These are phyloP conservation scores for Pogonocherus hispidulus DNA, from an alignment of 2,888 invertebrate genomes.

Conservation along the genomic window DNA sequence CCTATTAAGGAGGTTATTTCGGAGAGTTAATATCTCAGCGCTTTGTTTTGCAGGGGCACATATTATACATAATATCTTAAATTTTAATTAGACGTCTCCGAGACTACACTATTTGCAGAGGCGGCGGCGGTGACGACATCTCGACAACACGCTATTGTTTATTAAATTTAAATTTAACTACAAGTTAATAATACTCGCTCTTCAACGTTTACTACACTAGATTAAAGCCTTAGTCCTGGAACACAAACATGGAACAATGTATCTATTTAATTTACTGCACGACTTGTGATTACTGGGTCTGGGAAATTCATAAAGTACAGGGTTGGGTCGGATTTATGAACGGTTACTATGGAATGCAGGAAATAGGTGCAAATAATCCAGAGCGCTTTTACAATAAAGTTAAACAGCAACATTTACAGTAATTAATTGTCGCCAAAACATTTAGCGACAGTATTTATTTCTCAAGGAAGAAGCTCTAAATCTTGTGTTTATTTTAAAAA, in stretches of 20 bases:
- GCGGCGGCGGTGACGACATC: background rate
- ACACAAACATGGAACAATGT: constrained; percentile 5
- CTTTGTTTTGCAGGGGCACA: background rate
- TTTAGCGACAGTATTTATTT: too few species aligned
- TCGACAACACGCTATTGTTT: background rate
- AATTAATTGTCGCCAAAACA: too few species aligned
- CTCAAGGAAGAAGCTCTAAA: too few species aligned
- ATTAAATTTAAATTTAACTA: constrained; percentile 6
- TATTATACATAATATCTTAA: background rate
- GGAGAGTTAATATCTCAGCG: background rate
- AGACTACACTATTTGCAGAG: constrained; percentile 1
- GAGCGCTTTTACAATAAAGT: too few species aligned
- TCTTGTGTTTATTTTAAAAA: too few species aligned
- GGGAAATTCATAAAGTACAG: background rate
- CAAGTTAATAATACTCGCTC: constrained; percentile 1
- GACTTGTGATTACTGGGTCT: constrained; percentile 9
- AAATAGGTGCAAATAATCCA: too few species aligned
- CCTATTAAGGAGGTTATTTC: too few species aligned
- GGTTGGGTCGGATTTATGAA: background rate
- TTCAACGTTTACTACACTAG: constrained; percentile 7
- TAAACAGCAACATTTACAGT: too few species aligned
- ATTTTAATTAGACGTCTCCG: background rate
- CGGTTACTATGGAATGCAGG: too few species aligned
- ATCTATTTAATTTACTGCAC: constrained; percentile 8
- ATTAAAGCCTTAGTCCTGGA: constrained; percentile 7